A percentile compares a stretch with the other conserved stretches of the same genome.
Conservation (phyloP, 2,888 invertebrate genomes). For the Eilema depressum region DNA sequence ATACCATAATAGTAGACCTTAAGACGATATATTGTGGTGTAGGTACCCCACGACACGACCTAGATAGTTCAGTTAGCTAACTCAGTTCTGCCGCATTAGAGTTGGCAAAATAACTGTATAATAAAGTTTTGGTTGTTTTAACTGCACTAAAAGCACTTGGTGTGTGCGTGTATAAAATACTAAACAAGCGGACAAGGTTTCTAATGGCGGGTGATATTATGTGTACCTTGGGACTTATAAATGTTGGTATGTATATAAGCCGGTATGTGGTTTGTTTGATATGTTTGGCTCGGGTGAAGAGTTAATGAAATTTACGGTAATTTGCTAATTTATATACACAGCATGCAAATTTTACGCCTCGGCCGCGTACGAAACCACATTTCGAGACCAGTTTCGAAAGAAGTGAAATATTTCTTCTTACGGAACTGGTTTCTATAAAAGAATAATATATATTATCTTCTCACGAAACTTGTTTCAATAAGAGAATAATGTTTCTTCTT, state of each 20-base stretch:
- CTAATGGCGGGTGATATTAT: conserved; percentile 52
- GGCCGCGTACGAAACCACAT: no score
- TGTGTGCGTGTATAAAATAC: conserved; percentile 45
- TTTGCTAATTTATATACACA: conserved; percentile 2
- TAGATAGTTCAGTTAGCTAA: not conserved
- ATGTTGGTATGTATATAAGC: conserved; percentile 8
- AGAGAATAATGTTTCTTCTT: no score
- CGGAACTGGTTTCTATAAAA: no score
- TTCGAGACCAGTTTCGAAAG: no score
- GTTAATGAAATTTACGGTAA: conserved; percentile 1
- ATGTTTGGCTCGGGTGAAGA: conserved; percentile 1
- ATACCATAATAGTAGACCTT: no score
- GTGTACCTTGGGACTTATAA: conserved; percentile 42
- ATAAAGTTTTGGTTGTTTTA: conserved; percentile 56
- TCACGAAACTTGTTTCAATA: no score
- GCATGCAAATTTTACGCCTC: not conserved
- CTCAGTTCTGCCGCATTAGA: conserved; percentile 63
- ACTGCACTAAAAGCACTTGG: conserved; percentile 61
- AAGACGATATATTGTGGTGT: not conserved
- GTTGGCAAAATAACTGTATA: conserved; percentile 64
- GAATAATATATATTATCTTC: no score
- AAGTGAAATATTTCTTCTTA: no score
- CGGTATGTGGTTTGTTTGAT: conserved; percentile 2
- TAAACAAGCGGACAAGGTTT: conserved; percentile 46
- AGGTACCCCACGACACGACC: not conserved